Conservation (phyloP, 2,888 invertebrate species). For the Trichogramma evanescens region DNA sequence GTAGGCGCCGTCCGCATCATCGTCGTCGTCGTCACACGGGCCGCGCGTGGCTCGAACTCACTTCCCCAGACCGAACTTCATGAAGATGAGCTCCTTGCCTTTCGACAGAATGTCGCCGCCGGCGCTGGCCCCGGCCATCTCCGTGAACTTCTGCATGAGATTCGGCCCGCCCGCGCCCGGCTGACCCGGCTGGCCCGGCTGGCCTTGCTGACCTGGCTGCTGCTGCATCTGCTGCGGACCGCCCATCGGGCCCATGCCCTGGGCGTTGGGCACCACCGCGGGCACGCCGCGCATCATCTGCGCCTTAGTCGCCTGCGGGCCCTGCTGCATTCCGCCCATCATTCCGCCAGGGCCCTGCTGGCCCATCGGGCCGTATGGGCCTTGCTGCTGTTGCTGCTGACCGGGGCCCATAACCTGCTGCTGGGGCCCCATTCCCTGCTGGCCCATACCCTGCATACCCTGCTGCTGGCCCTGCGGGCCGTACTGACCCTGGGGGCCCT, state of each 20-base stretch:
- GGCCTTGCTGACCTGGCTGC: slow-evolving; percentile 45
- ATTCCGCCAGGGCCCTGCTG: slow-evolving; percentile 29
- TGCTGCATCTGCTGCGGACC: slow-evolving; percentile 15
- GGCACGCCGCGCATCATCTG: slow-evolving; percentile 50
- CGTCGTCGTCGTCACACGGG: not conserved
- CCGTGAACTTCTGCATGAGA: slow-evolving; percentile 83
- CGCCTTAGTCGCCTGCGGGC: slow-evolving; percentile 36
- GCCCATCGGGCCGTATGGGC: slow-evolving; percentile 35
- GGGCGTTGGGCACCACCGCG: slow-evolving; percentile 42
- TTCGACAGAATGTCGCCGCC: slow-evolving; percentile 87
- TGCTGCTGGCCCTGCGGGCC: slow-evolving; percentile 19
- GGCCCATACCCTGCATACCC: slow-evolving; percentile 24
- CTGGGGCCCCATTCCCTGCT: slow-evolving; percentile 24
- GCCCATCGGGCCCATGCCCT: slow-evolving; percentile 12
- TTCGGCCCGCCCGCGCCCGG: slow-evolving; percentile 56
- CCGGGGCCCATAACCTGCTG: slow-evolving; percentile 32
- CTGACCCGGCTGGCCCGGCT: slow-evolving; percentile 45
- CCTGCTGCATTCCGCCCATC: slow-evolving; percentile 23
- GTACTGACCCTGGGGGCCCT: slow-evolving; percentile 34
- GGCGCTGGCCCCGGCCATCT: slow-evolving; percentile 64
- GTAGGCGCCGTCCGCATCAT: not conserved
- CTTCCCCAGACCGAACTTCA: slow-evolving; percentile 81
- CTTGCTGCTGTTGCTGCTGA: slow-evolving; percentile 42
- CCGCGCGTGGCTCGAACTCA: slow-evolving; percentile 30
- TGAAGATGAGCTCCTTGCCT: slow-evolving; percentile 89